Conservation (phyloP, 2,113 vertebrate species). For the Aplodontia rufa region DNA sequence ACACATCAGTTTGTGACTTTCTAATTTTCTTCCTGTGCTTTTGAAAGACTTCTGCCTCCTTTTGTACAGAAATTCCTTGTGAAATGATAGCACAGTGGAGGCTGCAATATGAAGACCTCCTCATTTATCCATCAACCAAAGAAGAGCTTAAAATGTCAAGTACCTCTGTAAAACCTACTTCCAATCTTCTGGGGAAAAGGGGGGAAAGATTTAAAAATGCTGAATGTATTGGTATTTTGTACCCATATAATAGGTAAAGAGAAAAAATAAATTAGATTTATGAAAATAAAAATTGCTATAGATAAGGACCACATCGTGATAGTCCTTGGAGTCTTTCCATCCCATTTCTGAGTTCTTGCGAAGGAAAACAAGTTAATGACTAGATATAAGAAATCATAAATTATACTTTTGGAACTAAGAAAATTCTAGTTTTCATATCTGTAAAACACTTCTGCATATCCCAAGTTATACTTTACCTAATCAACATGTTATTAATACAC, state of each 20-base stretch:
- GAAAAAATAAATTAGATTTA: not conserved
- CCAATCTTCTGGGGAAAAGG: not conserved
- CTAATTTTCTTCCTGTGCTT: not conserved
- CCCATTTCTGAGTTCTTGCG: not conserved
- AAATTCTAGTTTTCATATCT: not conserved
- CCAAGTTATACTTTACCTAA: not conserved
- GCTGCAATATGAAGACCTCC: not conserved
- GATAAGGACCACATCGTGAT: not conserved
- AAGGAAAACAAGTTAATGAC: not conserved
- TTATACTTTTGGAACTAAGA: not conserved
- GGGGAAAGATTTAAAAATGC: not conserved
- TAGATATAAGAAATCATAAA: not conserved
- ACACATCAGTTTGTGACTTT: not conserved
- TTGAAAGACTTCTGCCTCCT: not conserved
- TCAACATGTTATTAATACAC: not conserved
- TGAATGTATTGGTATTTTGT: not conserved
- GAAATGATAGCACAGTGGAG: not conserved
- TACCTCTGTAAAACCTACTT: not conserved
- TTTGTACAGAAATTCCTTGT: not conserved
- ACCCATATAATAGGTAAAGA: not conserved
- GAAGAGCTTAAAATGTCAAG: slow-evolving; percentile 30
- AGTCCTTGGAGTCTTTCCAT: not conserved
- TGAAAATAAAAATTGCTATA: not conserved
- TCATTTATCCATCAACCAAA: not conserved
- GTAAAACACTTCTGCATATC: not conserved